Base-by-base conservation (phyloP, 2,797 vertebrate genomes). In the Mycteria americana region DNA sequence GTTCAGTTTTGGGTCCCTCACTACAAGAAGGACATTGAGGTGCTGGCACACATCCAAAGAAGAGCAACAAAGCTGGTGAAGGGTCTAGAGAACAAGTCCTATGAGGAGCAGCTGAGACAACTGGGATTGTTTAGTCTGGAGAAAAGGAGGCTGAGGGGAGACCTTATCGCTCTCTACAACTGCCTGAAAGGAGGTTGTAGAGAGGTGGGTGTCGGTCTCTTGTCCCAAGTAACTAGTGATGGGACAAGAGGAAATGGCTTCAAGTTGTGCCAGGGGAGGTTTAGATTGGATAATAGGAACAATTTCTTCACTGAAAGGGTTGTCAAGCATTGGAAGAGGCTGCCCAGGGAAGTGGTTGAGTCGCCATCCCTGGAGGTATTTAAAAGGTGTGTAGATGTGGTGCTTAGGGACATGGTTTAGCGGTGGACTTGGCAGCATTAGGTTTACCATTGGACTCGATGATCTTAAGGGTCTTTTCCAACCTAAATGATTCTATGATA, bases 211-310 rank as follows among this genome's bases (percentile, higher is more conserved):
- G 3, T 43, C 3, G 22, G 35, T 43, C 51, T 41, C 17, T 43
- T 72, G 9, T 43, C 12, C 22, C 37, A 33, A 33, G 9, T 72
- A 33, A 33, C 33, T 2, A 33, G 28, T 1, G 7, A 54, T 25
- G 33, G 30, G 23, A 54, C 1, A 1, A 64, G 24, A 43, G 11
- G 18, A 56, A 46, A 21, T 3, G 5, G 17, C 33, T 5, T 56
- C 10, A 33, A 8, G 11, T 30, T 54, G 39, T 0, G 0, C 12
- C 18, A 45, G 9, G 9, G 15, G 15, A 78, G 15, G 12, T 15
- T 24, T 25, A 4, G 7, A 2, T 11, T 27, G 9, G 11, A 7
- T 28, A 14, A n/a, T 30, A 41, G 19, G 31, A 70, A 41, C 31
- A 30, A 33, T 6, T 21, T 21, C 17, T 56, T 25, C 13, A 37